Percentiles rank a stretch among this genome's conserved stretches.
Conservation (phyloP, 2,797 vertebrate species). For the Coreius guichenoti region DNA sequence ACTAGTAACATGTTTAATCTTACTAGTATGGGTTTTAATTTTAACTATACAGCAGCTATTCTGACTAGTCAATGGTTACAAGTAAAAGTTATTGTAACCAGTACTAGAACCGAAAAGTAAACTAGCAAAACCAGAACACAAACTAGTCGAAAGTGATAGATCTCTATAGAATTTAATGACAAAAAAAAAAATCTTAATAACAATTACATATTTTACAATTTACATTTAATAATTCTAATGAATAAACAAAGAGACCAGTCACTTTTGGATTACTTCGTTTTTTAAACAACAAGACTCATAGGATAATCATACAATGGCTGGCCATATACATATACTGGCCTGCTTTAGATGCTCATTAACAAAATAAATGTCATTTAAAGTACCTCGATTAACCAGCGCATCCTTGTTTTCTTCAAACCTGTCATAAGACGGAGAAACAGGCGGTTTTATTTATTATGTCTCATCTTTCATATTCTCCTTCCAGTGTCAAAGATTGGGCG, state of each 20-base stretch:
- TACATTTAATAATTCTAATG: neutral
- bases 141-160: neutral
- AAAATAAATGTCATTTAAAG: slow-evolving; percentile 20
- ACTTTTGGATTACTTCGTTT: neutral
- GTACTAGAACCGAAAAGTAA: neutral
- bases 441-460: neutral
- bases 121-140: neutral
- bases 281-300: neutral
- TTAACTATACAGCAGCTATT: neutral
- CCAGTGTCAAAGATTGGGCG: neutral
- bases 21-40: neutral
- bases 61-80: neutral
- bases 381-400: slow-evolving; percentile 70
- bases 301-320: neutral
- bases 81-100: neutral
- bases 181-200: neutral
- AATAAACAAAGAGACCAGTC: neutral
- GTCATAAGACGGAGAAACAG: slow-evolving; percentile 31
- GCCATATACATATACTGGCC: neutral
- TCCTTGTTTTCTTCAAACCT: slow-evolving; percentile 68
- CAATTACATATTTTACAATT: neutral
- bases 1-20: neutral
- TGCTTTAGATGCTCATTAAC: neutral
- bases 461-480: neutral
- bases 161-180: neutral